Evolutionary conservation across 2,113 vertebrate species (phyloP).

Genomic region (Phylloscopus trochiloides): DNA sequence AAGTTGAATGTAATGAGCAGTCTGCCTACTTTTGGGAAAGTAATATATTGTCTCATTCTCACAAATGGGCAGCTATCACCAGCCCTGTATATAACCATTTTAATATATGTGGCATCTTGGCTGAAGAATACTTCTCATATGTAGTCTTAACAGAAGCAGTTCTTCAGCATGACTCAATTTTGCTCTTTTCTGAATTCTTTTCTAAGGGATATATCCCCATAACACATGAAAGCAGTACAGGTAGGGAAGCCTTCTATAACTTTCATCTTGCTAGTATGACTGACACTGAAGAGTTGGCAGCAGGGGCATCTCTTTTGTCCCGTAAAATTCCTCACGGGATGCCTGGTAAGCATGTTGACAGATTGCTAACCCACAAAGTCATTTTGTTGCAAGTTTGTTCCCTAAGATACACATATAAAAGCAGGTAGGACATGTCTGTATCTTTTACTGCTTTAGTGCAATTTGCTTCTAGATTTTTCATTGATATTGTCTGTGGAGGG

Average conservation of each 20-base stretch:
- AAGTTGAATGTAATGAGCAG: constrained; percentile 22
- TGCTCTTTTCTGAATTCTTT: background rate
- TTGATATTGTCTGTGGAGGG: background rate
- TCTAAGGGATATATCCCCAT: background rate
- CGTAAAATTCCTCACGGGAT: background rate
- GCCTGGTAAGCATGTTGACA: background rate
- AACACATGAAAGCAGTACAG: background rate
- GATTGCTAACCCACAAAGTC: background rate
- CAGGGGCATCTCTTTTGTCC: background rate
- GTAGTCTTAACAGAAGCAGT: background rate
- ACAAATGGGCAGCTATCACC: background rate
- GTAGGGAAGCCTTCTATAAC: background rate
- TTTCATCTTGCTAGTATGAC: background rate
- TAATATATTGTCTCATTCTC: background rate
- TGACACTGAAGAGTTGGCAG: background rate
- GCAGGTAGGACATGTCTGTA: background rate
- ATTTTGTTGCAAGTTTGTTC: background rate
- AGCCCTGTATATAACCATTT: background rate
- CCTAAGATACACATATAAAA: background rate
- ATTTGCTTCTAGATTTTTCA: background rate
- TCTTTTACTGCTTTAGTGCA: background rate
- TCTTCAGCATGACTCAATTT: background rate
- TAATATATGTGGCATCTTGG: background rate
- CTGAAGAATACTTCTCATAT: background rate
- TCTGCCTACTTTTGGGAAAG: background rate